These are phyloP conservation scores for Corythoichthys intestinalis DNA, from an alignment of 2,113 vertebrate species.

Conservation along the genomic window DNA sequence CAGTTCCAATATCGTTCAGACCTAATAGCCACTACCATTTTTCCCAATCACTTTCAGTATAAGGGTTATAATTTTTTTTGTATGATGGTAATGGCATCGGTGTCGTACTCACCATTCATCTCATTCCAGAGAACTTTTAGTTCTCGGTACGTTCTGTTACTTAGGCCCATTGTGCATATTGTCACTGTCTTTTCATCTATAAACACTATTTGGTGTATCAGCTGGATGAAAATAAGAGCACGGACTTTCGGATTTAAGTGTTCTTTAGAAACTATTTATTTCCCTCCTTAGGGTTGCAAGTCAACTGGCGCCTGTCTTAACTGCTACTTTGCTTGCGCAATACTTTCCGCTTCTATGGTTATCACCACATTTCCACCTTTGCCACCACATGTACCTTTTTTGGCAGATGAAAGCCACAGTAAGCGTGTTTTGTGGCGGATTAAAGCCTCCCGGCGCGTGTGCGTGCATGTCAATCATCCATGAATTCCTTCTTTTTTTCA, in stretches of 20 bases:
- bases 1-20: background rate
- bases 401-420: constrained; percentile 41
- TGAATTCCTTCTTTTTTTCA: background rate
- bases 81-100: background rate
- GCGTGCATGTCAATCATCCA: constrained; percentile 55
- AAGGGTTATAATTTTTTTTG: background rate
- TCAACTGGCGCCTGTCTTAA: too few species aligned
- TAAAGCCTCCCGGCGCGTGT: constrained; percentile 23
- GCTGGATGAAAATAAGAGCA: too few species aligned
- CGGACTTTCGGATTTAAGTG: too few species aligned
- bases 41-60: background rate
- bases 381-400: constrained; percentile 11
- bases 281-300: background rate
- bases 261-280: too few species aligned
- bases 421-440: constrained; percentile 42
- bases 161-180: background rate
- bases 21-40: background rate
- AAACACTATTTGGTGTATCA: too few species aligned
- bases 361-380: background rate
- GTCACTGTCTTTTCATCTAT: too few species aligned
- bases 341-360: background rate
- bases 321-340: background rate
- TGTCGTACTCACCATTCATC: background rate
- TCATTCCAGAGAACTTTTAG: background rate
- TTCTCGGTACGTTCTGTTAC: background rate